A percentile compares a stretch with the other conserved stretches of the same genome.
Evolutionary conservation across 2,113 vertebrate species (phyloP).

Genomic region (human): DNA sequence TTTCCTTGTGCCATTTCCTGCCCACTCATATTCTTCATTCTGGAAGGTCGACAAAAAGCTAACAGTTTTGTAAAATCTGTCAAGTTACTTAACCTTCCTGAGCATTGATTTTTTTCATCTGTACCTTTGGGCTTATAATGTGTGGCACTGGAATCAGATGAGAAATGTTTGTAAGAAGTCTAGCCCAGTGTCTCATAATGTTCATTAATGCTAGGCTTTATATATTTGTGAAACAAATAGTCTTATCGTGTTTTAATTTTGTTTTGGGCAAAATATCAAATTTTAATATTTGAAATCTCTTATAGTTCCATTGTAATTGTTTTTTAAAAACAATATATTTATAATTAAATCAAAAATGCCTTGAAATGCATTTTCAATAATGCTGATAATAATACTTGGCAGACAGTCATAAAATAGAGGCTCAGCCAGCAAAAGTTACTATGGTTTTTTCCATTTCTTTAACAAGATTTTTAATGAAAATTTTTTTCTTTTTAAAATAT

Average conservation of each 20-base stretch:
- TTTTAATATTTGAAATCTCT: neutral
- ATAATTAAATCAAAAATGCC: neutral
- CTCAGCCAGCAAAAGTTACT: neutral
- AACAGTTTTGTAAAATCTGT: neutral
- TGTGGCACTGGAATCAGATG: neutral
- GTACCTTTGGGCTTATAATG: neutral
- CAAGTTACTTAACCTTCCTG: neutral
- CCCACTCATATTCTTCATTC: neutral
- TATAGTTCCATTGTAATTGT: neutral
- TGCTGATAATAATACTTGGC: neutral
- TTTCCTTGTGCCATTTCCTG: neutral
- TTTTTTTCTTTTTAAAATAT: slow-evolving; percentile 16
- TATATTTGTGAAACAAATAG: neutral
- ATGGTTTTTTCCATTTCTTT: neutral
- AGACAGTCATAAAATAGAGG: neutral
- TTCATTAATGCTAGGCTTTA: neutral
- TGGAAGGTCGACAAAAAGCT: neutral
- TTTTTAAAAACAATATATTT: neutral
- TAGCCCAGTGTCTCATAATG: neutral
- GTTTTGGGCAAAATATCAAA: neutral
- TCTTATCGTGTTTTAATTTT: neutral
- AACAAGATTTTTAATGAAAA: neutral
- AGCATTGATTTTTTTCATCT: neutral
- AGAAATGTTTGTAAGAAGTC: neutral
- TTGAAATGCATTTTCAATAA: neutral